These are phyloP conservation scores for Rhinogobius similis DNA, from an alignment of 2,113 vertebrate species.

Conservation along the genomic window DNA sequence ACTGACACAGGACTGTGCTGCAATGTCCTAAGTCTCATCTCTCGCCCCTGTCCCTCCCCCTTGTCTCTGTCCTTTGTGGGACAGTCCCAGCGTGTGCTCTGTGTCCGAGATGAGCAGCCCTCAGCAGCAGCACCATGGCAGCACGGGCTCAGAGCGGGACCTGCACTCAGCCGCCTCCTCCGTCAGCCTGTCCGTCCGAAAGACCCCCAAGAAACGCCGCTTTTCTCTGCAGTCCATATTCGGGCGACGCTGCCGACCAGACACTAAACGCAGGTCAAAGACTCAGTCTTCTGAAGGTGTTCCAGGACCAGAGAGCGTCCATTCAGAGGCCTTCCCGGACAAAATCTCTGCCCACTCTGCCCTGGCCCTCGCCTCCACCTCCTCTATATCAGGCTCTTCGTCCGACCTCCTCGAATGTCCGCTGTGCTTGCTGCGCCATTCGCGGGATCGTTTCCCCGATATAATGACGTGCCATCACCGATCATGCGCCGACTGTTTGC, in stretches of 20 bases:
- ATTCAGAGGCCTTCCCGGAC: slow-evolving; percentile 82
- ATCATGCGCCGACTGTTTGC: slow-evolving; percentile 96
- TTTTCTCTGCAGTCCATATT: slow-evolving; percentile 91
- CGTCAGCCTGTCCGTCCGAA: slow-evolving; percentile 90
- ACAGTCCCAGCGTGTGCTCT: slow-evolving; percentile 37
- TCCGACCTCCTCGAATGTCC: slow-evolving; percentile 94
- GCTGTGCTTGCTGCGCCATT: slow-evolving; percentile 90
- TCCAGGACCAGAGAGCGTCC: slow-evolving; percentile 85
- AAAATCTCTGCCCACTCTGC: slow-evolving; percentile 61
- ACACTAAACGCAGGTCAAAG: slow-evolving; percentile 84
- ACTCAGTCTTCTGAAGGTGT: slow-evolving; percentile 79
- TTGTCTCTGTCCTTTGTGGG: neutral
- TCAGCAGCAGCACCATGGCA: slow-evolving; percentile 78
- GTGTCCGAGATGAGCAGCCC: slow-evolving; percentile 85
- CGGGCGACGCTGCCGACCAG: slow-evolving; percentile 78
- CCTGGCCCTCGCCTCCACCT: slow-evolving; percentile 67
- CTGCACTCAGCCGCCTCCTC: slow-evolving; percentile 92
- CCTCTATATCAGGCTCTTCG: slow-evolving; percentile 31
- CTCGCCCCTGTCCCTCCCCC: slow-evolving; percentile 9
- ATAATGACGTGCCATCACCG: slow-evolving; percentile 99
- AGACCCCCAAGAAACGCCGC: slow-evolving; percentile 93
- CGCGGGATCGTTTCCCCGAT: slow-evolving; percentile 92
- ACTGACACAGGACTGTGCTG: neutral
- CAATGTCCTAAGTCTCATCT: slow-evolving; percentile 22
- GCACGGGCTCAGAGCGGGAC: slow-evolving; percentile 93